These are phyloP conservation scores for Fukomys damarensis DNA, from an alignment of 2,113 vertebrate genomes.

Conservation along the genomic window DNA sequence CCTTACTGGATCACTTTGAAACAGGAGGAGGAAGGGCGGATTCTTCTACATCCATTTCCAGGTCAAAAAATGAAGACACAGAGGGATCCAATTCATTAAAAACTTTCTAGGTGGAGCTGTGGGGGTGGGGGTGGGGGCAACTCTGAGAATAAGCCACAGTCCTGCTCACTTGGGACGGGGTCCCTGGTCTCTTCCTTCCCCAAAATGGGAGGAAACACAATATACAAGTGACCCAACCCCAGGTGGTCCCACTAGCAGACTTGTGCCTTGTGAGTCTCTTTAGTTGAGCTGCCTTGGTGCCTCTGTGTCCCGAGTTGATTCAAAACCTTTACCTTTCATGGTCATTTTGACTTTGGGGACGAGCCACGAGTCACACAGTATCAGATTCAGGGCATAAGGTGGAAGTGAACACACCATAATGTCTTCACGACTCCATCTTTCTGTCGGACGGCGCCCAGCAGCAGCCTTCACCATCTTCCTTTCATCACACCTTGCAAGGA, in stretches of 20 bases:
- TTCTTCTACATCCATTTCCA: neutral
- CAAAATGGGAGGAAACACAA: neutral
- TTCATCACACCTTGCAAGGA: neutral
- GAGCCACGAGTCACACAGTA: neutral
- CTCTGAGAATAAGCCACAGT: neutral
- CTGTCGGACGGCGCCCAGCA: neutral
- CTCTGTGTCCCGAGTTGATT: neutral
- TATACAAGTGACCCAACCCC: neutral
- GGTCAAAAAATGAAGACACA: neutral
- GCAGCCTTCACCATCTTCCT: neutral
- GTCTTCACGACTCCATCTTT: neutral
- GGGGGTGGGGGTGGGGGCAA: too few species aligned
- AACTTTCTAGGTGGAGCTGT: neutral
- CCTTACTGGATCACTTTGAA: neutral
- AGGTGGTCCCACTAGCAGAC: neutral
- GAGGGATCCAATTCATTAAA: neutral
- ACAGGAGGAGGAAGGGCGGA: neutral
- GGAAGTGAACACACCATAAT: neutral
- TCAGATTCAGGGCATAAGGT: neutral
- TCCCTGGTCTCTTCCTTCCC: neutral
- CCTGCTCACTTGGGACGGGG: neutral
- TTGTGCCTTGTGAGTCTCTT: neutral
- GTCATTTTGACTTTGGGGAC: neutral
- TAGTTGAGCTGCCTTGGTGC: neutral
- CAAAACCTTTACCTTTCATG: neutral